These are phyloP conservation scores for Colletes latitarsis DNA, from an alignment of 1,140 invertebrate genomes.

Conservation along the genomic window DNA sequence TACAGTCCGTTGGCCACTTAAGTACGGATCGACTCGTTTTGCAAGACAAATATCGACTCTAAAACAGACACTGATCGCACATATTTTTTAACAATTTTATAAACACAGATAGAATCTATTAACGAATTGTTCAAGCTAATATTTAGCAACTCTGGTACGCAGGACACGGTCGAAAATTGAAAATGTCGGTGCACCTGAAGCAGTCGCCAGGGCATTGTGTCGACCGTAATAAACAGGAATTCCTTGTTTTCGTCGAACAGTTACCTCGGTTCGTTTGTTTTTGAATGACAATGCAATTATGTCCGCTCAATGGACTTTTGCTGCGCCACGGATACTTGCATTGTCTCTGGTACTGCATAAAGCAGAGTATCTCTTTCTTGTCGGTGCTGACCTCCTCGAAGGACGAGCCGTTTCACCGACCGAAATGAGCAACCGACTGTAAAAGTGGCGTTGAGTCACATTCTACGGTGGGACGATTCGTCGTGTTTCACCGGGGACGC, in stretches of 20 bases:
- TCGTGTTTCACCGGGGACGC: slow-evolving; percentile 2
- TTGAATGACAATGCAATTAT: slow-evolving; percentile 30
- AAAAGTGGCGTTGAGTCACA: slow-evolving; percentile 44
- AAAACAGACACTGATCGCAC: too few relatives aligned
- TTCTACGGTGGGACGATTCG: slow-evolving; percentile 19
- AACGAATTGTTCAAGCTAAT: too few relatives aligned
- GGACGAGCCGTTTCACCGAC: slow-evolving; percentile 62
- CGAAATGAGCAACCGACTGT: slow-evolving; percentile 49
- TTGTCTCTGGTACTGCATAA: slow-evolving; percentile 34
- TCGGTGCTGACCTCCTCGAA: slow-evolving; percentile 53
- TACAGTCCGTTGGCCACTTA: too few relatives aligned
- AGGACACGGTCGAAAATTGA: background rate
- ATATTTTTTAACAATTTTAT: too few relatives aligned
- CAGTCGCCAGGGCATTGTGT: background rate
- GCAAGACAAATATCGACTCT: too few relatives aligned
- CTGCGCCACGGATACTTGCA: slow-evolving; percentile 8
- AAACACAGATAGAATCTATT: too few relatives aligned
- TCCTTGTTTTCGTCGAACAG: slow-evolving; percentile 9
- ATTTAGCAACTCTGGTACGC: too few relatives aligned
- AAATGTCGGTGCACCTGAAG: background rate
- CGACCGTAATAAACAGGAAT: background rate
- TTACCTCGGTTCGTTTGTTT: background rate
- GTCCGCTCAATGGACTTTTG: background rate
- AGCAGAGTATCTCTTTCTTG: slow-evolving; percentile 20
- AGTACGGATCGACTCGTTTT: too few relatives aligned